Evolutionary conservation across 2,797 vertebrate species (phyloP).

Genomic region (Meda fulgida): DNA sequence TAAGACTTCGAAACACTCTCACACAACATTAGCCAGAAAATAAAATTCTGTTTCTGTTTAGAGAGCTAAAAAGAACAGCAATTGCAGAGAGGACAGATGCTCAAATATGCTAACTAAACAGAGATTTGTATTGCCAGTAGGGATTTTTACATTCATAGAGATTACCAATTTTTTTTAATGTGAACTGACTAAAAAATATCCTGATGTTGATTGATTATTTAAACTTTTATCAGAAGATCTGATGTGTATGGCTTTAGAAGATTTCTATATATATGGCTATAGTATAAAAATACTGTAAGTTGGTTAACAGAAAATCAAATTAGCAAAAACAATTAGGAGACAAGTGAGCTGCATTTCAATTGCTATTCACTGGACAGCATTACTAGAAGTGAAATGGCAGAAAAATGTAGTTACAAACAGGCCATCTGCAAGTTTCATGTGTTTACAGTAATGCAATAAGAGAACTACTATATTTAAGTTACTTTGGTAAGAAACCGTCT

Average conservation of each 20-base stretch:
- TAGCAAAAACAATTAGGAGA: neutral
- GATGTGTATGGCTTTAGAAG: too few species aligned
- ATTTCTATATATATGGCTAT: too few species aligned
- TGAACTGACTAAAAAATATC: too few species aligned
- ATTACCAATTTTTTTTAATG: neutral
- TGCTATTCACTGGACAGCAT: neutral
- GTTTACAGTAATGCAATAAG: neutral
- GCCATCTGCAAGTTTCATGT: neutral
- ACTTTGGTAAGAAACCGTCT: neutral
- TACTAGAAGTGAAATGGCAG: neutral
- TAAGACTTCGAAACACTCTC: slow-evolving; percentile 1
- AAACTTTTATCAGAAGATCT: neutral
- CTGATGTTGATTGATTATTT: neutral
- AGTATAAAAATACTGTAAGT: neutral
- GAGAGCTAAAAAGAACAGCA: neutral
- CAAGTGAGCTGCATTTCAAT: too few species aligned
- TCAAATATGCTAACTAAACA: neutral
- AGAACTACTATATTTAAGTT: neutral
- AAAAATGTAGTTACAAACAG: neutral
- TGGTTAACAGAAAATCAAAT: neutral
- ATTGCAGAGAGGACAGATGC: neutral
- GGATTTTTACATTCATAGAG: neutral
- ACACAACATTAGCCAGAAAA: slow-evolving; percentile 18
- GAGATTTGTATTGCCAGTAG: neutral
- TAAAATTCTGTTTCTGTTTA: too few species aligned